These are phyloP conservation scores for Equus przewalskii DNA, from an alignment of 2,113 vertebrate species.

Conservation along the genomic window DNA sequence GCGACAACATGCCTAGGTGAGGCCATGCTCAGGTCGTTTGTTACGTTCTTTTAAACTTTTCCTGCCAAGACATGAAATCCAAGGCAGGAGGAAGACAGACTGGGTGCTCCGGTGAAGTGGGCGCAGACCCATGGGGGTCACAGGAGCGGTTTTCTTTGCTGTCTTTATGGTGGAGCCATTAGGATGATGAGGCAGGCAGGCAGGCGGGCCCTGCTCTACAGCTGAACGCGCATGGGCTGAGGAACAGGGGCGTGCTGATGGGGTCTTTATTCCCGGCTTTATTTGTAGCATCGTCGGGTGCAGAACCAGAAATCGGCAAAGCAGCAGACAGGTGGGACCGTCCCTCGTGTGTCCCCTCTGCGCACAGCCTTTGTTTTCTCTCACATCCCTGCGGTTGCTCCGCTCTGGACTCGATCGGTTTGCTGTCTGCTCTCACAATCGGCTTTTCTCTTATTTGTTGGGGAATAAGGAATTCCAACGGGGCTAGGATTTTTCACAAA, in stretches of 20 bases:
- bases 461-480: background rate
- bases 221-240: background rate
- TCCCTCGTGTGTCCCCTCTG: no score
- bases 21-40: background rate
- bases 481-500: background rate
- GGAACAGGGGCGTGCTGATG: background rate
- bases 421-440: fast-evolving
- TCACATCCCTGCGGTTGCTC: fast-evolving
- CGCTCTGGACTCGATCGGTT: background rate
- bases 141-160: background rate
- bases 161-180: background rate
- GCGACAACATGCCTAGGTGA: fast-evolving
- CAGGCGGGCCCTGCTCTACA: background rate
- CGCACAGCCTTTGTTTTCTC: background rate
- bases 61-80: background rate
- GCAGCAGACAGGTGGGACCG: background rate
- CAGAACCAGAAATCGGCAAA: background rate
- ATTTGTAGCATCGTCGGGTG: background rate
- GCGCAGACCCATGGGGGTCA: background rate
- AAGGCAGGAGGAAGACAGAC: background rate
- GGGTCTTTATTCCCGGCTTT: background rate
- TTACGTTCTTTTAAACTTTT: background rate
- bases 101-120: fast-evolving
- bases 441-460: background rate
- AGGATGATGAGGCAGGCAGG: background rate